These are phyloP conservation scores for Passerculus sandwichensis DNA, from an alignment of 2,797 vertebrate genomes.

Conservation along the genomic window DNA sequence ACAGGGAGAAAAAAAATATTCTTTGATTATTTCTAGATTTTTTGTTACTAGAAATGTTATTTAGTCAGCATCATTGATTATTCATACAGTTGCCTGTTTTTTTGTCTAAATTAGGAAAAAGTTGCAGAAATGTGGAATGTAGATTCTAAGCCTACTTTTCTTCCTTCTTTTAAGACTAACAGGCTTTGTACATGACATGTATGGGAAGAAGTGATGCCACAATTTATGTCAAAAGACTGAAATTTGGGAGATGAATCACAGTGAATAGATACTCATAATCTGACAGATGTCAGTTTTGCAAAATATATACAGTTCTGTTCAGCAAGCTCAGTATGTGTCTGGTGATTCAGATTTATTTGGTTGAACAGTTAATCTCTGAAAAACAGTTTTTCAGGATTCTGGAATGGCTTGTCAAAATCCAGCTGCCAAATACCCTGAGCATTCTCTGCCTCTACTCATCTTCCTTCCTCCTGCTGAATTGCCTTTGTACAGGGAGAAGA, in stretches of 20 bases:
- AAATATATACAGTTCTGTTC: background rate
- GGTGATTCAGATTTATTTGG: conserved; percentile 2
- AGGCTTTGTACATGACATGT: background rate
- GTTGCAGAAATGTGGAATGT: background rate
- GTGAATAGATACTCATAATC: background rate
- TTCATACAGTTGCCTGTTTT: background rate
- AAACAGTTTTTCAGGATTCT: background rate
- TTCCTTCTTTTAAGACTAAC: background rate
- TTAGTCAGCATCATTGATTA: background rate
- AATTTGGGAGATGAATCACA: background rate
- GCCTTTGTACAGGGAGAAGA: background rate
- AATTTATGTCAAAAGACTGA: background rate
- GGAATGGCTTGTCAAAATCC: background rate
- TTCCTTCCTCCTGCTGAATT: background rate
- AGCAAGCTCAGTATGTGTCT: background rate
- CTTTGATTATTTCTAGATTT: background rate
- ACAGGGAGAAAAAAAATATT: background rate
- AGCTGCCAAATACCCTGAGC: background rate
- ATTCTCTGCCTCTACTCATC: background rate
- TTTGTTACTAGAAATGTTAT: background rate
- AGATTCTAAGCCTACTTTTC: background rate
- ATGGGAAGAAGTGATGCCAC: conserved; percentile 7
- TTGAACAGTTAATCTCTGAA: background rate
- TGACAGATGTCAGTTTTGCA: conserved; percentile 20
- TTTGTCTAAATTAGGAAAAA: background rate